Evolutionary conservation across 2,797 vertebrate species (phyloP).

Genomic region (Myotis daubentonii): DNA sequence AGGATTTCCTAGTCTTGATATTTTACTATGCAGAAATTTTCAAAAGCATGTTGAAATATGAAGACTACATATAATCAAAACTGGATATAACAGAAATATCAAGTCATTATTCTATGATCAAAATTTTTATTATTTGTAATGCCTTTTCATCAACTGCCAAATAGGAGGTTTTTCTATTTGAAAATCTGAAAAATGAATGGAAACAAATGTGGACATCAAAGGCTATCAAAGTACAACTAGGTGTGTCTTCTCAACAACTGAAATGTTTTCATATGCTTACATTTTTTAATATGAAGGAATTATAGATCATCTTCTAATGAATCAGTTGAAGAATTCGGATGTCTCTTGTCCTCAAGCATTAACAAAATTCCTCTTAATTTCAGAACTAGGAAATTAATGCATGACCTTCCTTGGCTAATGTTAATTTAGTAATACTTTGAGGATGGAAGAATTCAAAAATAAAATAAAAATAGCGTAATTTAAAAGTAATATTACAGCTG

Average conservation of each 20-base stretch:
- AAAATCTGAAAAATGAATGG: not conserved
- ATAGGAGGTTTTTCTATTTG: not conserved
- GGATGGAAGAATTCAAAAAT: not conserved
- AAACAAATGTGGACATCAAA: not conserved
- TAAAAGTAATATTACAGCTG: not conserved
- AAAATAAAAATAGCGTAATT: slow-evolving; percentile 24
- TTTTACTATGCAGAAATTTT: slow-evolving; percentile 29
- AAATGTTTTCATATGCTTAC: not conserved
- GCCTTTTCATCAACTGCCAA: not conserved
- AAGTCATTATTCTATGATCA: not conserved
- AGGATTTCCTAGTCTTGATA: not conserved
- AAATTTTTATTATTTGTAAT: not conserved
- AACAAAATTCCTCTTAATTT: not conserved
- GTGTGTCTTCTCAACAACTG: not conserved
- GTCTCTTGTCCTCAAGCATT: not conserved
- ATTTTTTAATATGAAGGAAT: not conserved
- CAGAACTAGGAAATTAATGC: not conserved
- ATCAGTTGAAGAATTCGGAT: not conserved
- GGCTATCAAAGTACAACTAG: not conserved
- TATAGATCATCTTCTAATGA: not conserved
- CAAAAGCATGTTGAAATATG: not conserved
- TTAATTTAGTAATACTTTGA: not conserved
- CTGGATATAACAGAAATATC: not conserved
- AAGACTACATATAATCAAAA: slow-evolving; percentile 21
- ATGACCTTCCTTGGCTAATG: not conserved